These are phyloP conservation scores for Hyposoter didymator DNA, from an alignment of 2,888 invertebrate genomes.

Conservation along the genomic window DNA sequence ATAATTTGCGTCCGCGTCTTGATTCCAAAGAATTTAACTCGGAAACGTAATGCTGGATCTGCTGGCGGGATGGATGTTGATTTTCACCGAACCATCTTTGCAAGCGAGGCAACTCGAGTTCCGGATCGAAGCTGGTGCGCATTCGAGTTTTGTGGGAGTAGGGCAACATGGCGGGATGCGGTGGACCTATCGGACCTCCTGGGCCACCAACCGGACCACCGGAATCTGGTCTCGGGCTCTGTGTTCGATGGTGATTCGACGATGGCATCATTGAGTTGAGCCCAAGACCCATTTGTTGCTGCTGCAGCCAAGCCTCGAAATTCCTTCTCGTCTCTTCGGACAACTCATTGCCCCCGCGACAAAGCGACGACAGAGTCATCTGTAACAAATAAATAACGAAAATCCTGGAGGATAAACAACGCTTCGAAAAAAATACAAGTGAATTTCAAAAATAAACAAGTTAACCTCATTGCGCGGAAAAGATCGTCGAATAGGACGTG, in stretches of 20 bases:
- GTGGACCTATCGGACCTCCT: constrained; percentile 85
- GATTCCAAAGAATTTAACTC: constrained; percentile 97
- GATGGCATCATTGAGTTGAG: constrained; percentile 78
- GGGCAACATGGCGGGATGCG: constrained; percentile 89
- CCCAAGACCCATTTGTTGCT: constrained; percentile 81
- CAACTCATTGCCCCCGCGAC: constrained; percentile 92
- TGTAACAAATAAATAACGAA: constrained; percentile 80
- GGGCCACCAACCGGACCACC: constrained; percentile 81
- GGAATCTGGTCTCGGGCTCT: constrained; percentile 84
- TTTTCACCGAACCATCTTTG: constrained; percentile 99
- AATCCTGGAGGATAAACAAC: not conserved
- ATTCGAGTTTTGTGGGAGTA: constrained; percentile 93
- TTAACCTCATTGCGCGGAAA: constrained; percentile 32
- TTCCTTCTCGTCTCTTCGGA: constrained; percentile 94
- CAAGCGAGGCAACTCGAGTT: constrained; percentile 97
- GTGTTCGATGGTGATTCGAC: constrained; percentile 78
- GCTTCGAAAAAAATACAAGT: not conserved
- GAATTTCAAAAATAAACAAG: constrained; percentile 13
- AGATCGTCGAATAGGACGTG: constrained; percentile 23
- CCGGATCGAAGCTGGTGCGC: constrained; percentile 98
- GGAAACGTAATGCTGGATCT: constrained; percentile 97
- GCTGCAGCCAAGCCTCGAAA: constrained; percentile 93
- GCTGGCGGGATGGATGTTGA: constrained; percentile 98
- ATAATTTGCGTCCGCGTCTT: constrained; percentile 95
- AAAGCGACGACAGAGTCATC: constrained; percentile 93